A percentile compares a stretch with the other conserved stretches of the same genome.
Conservation (phyloP, 2,888 invertebrate genomes). For the Leptopilina myrica region DNA sequence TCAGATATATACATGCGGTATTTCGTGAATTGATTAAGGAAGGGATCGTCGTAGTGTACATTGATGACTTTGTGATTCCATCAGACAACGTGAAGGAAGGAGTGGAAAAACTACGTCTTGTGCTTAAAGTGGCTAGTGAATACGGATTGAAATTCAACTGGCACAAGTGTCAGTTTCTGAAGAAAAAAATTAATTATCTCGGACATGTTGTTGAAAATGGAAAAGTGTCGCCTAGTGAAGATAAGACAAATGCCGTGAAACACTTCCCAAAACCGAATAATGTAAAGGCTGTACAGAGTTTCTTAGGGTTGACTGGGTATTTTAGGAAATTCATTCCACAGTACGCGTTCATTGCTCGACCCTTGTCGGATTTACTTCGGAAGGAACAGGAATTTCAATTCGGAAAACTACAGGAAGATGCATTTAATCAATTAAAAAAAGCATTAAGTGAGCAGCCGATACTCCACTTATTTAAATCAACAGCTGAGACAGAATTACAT, state of each 20-base stretch:
- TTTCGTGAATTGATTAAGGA: slow-evolving; percentile 20
- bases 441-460: slow-evolving; percentile 45
- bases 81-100: slow-evolving; percentile 29
- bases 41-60: slow-evolving; percentile 14
- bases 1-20: slow-evolving; percentile 31
- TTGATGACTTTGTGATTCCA: slow-evolving; percentile 50
- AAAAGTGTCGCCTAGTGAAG: slow-evolving; percentile 44
- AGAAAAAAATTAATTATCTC: slow-evolving; percentile 47
- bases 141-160: slow-evolving; percentile 54
- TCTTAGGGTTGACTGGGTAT: slow-evolving; percentile 36
- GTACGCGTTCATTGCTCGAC: slow-evolving; percentile 46
- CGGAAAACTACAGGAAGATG: slow-evolving; percentile 41
- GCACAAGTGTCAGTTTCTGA: slow-evolving; percentile 55
- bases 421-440: slow-evolving; percentile 48
- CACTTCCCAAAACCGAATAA: slow-evolving; percentile 49
- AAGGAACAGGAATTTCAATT: slow-evolving; percentile 43
- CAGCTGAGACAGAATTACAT: slow-evolving; percentile 50
- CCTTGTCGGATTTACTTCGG: slow-evolving; percentile 44
- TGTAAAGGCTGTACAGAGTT: slow-evolving; percentile 47
- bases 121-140: slow-evolving; percentile 50
- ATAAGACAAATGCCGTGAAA: slow-evolving; percentile 50
- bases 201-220: slow-evolving; percentile 49
- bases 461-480: slow-evolving; percentile 45
- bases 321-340: slow-evolving; percentile 49
- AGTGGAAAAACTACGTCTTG: slow-evolving; percentile 42